Evolutionary conservation across 2,888 invertebrate species (phyloP), one percentile per base, ranked within the genome.

Genomic region (Ophraella communa): DNA sequence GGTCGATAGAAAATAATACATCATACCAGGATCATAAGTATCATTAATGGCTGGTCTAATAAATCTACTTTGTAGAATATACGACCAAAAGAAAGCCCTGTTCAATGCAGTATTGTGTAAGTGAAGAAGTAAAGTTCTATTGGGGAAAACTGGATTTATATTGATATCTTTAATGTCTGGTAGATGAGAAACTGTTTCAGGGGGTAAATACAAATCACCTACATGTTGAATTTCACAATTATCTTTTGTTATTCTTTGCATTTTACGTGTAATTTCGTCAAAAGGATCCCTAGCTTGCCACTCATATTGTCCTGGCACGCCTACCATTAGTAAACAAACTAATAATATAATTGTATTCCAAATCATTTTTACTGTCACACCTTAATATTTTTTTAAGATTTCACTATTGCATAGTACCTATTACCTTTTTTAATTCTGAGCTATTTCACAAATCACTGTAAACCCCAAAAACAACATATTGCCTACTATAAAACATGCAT

Each of bases 31-130:
- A 83, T 98, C 97, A 74, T 95, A 94, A 0, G 95, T 94, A 76
- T 95, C 94, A 78, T 94, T 95, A 20, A 93, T 94, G 0, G 93
- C 94, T 0, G 95, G 95, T 24, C 95, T 85, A 72, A 95, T 95
- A 74, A 95, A 94, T 68, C 96, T 70, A 23, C 94, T 93, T 79
- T 96, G 96, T 0, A 96, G 86, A 63, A 96, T 94, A 74, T 95
- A 96, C 81, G 95, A 95, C 92, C 94, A 97, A 82, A 94, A 98
- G 82, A 96, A 98, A 0, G 96, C 95, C 73, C 98, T 85, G 80
- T 92, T 96, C 79, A 97, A 85, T n/a, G 97, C 98, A 90, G 97
- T 91, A 81, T 98, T 98, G 81, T 98, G 97, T 64, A 97, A 84
- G 84, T 98, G 96, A 62, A 97, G 84, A 74, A 98, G 83, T 21